Base-by-base conservation (phyloP, 2,113 vertebrate species). In the Scophthalmus maximus region DNA sequence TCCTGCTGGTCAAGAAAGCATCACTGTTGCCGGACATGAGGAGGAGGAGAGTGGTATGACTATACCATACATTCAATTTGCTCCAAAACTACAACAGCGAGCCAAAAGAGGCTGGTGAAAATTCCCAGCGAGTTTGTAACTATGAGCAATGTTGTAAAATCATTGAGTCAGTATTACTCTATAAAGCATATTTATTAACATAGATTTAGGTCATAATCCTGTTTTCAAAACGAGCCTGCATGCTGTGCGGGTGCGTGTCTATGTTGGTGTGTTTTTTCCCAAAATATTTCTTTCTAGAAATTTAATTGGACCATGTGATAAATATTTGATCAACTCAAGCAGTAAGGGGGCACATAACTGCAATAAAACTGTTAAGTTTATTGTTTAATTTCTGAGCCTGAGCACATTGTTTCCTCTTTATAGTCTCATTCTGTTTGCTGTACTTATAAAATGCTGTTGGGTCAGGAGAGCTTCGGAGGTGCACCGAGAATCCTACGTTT, bases 311-410 rank as follows among this genome's bases (percentile, higher is more conserved):
- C 23, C 23, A 18, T 15, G 1, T 1, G 25, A 27, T 52, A 17
- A 52, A 52, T 52, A 30, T 73, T 77, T 79, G 32, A 72, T 58
- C 22, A 77, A 68, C 42, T 68, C n/a, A 15, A 32, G 34, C 32
- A 57, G 59, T 27, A 14, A 47, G 49, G 8, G 44, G 51, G 12
- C 57, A 49, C 58, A 56, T 49, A 10, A 10, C 34, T 40, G 62
- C 66, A 58, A 34, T 61, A 36, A 57, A 75, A 62, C 47, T 58
- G n/a, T 68, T 23, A 70, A 23, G 49, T 59, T 77, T 73, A 27
- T 51, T n/a, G 17, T 23, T 38, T 60, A 52, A 57, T 76, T 78
- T 71, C 17, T 57, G 73, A 84, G 81, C 63, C 68, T 55, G 40
- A 47, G 7, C 23, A 53, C n/a, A 40, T 60, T 51, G 15, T 44